phyloP scores from a whole-genome alignment of 2,888 invertebrate species.

The Lycophotia porphyrea region DNA sequence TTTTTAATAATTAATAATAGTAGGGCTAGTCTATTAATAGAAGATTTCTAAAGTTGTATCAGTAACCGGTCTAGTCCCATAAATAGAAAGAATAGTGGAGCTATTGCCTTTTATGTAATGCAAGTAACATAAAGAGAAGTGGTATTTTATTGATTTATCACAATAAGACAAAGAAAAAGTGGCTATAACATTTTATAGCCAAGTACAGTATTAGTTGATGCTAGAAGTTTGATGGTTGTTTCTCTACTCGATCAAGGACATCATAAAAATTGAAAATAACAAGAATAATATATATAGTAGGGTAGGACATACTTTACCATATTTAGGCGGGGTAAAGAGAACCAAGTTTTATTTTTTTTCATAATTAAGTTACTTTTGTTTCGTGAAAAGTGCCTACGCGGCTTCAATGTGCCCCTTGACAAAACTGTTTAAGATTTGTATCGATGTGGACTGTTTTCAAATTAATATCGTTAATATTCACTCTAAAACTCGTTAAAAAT shows the following conservation, averaged over 20 bases:
- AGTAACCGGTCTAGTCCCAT: not conserved
- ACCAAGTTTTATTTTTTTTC: not conserved
- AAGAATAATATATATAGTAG: too few relatives aligned
- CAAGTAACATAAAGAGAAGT: slow-evolving; percentile 33
- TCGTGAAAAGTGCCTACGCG: not conserved
- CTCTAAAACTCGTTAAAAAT: slow-evolving; percentile 17
- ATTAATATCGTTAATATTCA: slow-evolving; percentile 40
- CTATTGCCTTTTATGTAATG: slow-evolving; percentile 35
- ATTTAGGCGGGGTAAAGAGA: not conserved
- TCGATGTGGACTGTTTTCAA: slow-evolving; percentile 24
- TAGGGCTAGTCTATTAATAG: too few relatives aligned
- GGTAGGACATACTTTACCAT: not conserved
- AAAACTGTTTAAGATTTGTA: not conserved
- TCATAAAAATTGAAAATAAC: not conserved
- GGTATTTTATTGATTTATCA: slow-evolving; percentile 36
- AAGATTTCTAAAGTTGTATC: not conserved
- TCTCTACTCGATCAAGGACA: not conserved
- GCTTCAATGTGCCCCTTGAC: not conserved
- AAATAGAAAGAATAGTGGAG: slow-evolving; percentile 4
- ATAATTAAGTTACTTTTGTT: not conserved
- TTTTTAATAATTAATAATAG: too few relatives aligned
- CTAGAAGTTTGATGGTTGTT: slow-evolving; percentile 5
- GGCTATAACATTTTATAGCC: slow-evolving; percentile 32
- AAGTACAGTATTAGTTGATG: not conserved
- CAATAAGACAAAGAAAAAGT: slow-evolving; percentile 31